Base-by-base conservation (phyloP, 2,888 invertebrate species). In the Drosophila nigricruria region DNA sequence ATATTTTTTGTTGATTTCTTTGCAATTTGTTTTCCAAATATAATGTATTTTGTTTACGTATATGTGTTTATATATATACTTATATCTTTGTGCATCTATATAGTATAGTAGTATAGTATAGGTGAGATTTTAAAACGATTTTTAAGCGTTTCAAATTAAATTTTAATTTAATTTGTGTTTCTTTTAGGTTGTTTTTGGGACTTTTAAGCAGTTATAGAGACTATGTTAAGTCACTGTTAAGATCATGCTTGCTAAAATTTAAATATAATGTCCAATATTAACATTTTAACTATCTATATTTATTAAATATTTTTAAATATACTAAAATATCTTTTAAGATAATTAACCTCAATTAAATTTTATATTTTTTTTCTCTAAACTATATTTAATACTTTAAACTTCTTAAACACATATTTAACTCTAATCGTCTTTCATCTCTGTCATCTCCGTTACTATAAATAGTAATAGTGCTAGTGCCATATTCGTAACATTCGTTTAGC, bases 21-120 rank as follows among this genome's bases (percentile, higher is more conserved):
- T 52, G 70, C 75, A 79, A 78, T 79, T 70, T 77, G 70, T 77
- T 53, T 67, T 67, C 52, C 43, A 74, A 42, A 56, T 62, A 54
- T 42, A 64, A 57, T 27, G 36, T 23, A 20, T 32, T 64, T 53
- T 25, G 50, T 38, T 36, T 53, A 10, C 34, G 34, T 34, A 34
- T 5, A 9, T 16, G 4, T 16, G 1, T 47, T 2, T 49, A 20
- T 50, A 5, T 32, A 20, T 8, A 18, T 32, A 38, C 18, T 49
- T 54, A 27, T 47, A 27, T 27, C 2, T 43, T 3, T 50, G 3
- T 27, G 25, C 34, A 12, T 43, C 23, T 36, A n/a, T 32, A 50
- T 20, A 20, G 50, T 30, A 32, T 5, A 23, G 16, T 43, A 8
- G n/a, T n/a, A n/a, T n/a, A n/a, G n/a, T n/a, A 42, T 50, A 65